Percentiles rank a stretch among this genome's conserved stretches.
These are phyloP conservation scores for Enteromius trimaculatus DNA, from an alignment of 2,797 vertebrate genomes.

Conservation along the genomic window DNA sequence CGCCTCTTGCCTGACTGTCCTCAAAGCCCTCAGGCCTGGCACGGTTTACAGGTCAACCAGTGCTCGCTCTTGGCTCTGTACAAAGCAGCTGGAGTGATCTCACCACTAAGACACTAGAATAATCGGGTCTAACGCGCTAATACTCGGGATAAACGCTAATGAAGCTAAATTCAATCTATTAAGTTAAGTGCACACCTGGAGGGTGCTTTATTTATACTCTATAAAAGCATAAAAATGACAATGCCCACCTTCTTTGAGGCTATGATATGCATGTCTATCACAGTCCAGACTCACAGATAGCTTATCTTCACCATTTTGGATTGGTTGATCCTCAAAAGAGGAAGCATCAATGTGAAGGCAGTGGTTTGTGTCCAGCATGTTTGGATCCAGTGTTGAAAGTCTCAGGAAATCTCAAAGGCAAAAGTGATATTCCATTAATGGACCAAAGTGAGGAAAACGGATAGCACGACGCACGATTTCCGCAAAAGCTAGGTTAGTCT, in stretches of 20 bases:
- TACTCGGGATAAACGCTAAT: background rate
- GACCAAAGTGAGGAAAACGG: conserved; percentile 28
- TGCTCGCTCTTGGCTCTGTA: conserved; percentile 45
- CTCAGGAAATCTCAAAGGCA: conserved; percentile 59
- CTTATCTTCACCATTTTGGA: conserved; percentile 74
- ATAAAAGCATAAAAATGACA: conserved; percentile 21
- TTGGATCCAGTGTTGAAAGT: conserved; percentile 62
- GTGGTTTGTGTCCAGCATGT: conserved; percentile 82
- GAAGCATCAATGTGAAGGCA: conserved; percentile 75
- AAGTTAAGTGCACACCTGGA: background rate
- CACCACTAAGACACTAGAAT: conserved; percentile 49
- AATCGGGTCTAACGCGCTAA: background rate
- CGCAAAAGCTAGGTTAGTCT: conserved; percentile 23
- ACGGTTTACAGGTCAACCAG: conserved; percentile 30
- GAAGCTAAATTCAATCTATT: background rate
- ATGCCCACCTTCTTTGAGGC: conserved; percentile 82
- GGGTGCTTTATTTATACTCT: background rate
- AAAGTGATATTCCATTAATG: conserved; percentile 43
- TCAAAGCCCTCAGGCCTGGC: conserved; percentile 60
- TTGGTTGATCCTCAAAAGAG: conserved; percentile 74
- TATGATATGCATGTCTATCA: conserved; percentile 78
- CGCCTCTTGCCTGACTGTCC: conserved; percentile 63
- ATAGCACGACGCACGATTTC: background rate
- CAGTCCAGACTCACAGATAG: conserved; percentile 69
- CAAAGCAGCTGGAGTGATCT: conserved; percentile 56